Conservation (phyloP, 2,888 invertebrate genomes). For the Platycnemis pennipes region DNA sequence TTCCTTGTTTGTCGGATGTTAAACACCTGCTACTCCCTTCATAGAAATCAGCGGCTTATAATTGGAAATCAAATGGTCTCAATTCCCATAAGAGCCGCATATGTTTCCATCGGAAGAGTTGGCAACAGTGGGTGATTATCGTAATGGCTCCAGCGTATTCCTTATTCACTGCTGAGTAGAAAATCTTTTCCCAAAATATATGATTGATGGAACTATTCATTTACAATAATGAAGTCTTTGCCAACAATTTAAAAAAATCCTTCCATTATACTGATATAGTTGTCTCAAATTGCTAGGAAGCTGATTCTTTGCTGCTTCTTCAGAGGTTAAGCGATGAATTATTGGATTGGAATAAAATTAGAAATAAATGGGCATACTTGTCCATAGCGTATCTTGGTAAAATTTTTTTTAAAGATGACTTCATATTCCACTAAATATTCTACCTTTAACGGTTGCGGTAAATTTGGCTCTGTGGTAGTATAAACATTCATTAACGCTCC, state of each 20-base stretch:
- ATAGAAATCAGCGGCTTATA: neutral
- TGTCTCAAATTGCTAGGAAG: no score
- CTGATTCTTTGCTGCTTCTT: no score
- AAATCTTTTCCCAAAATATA: neutral
- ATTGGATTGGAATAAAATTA: no score
- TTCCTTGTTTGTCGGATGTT: neutral
- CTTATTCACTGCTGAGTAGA: neutral
- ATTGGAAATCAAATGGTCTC: neutral
- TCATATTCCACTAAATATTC: neutral
- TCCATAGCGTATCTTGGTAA: no score
- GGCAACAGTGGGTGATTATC: neutral
- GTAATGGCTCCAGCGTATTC: neutral
- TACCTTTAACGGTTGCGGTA: neutral
- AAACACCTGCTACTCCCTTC: slow-evolving; percentile 23
- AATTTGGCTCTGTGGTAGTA: neutral
- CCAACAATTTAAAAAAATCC: no score
- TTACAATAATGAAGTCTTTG: no score
- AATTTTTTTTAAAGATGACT: neutral
- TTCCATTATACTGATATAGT: no score
- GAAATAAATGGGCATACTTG: no score
- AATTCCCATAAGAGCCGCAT: neutral
- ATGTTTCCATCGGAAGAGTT: neutral
- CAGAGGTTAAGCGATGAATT: no score
- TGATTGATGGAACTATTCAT: neutral
- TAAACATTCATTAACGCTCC: neutral